These are phyloP conservation scores for Epizoanthus scotinus DNA, from an alignment of 92 coral and sea anemone genomes.

Conservation along the genomic window DNA sequence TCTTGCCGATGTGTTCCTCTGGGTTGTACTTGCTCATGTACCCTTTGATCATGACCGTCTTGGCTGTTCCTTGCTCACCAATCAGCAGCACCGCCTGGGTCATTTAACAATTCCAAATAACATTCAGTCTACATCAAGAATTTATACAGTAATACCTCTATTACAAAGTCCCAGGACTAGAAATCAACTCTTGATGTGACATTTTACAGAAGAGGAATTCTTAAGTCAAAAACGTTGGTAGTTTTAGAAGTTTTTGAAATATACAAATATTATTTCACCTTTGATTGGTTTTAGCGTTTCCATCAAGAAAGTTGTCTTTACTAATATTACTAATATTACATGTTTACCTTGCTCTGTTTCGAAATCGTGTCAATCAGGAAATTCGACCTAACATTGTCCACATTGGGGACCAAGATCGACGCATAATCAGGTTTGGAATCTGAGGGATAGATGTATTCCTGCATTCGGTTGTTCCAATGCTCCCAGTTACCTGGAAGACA, in stretches of 20 bases:
- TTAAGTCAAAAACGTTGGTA: no score
- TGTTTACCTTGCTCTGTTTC: conserved; percentile 87
- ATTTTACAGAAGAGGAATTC: no score
- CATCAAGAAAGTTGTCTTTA: no score
- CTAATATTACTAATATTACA: no score
- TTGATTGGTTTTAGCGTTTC: no score
- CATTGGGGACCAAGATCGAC: conserved; percentile 91
- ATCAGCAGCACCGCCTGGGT: conserved; percentile 82
- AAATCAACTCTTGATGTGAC: no score
- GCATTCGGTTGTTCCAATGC: conserved; percentile 90
- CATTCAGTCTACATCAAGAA: neutral
- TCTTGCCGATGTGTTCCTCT: conserved; percentile 80
- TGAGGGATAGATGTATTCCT: conserved; percentile 79
- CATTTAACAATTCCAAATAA: neutral
- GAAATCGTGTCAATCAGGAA: conserved; percentile 85
- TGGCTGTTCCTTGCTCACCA: conserved; percentile 93
- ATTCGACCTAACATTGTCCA: conserved; percentile 85
- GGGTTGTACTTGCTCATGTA: conserved; percentile 90
- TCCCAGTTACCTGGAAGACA: conserved; percentile 79
- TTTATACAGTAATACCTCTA: no score
- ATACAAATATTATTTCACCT: no score
- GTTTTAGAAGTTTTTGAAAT: no score
- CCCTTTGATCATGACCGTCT: conserved; percentile 92
- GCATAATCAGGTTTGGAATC: conserved; percentile 90
- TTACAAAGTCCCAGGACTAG: no score